Evolutionary conservation across 1,140 invertebrate genomes (phyloP), one percentile per base, ranked within the genome.

Genomic region (Hylaeus volcanicus): DNA sequence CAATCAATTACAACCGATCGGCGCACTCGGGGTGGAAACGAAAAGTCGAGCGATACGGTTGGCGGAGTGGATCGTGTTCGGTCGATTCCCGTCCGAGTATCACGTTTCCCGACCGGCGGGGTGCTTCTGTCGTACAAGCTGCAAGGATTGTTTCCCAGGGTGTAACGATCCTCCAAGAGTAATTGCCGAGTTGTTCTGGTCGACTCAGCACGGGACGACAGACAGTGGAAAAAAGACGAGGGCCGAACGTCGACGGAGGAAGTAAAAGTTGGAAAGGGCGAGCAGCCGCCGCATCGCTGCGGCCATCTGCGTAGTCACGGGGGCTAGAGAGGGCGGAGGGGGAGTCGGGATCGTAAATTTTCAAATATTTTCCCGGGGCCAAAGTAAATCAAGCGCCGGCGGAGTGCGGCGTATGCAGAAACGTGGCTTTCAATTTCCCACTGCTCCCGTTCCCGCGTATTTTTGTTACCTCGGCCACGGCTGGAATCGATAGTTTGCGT

Each of bases 161-260:
- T 87, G 88, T 88, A 91, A 88, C 88, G 87, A 89, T 91, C 89
- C 88, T 85, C 74, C 53, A 85, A 88, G 90, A 91, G 88, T 91
- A 92, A 92, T 92, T 91, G 90, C 89, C 69, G 88, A 88, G 87
- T 89, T 87, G 89, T 90, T 89, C 90, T 83, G 88, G 89, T 88
- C 83, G 89, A 92, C 86, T 92, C 90, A 92, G 91, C 89, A 86
- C 74, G 81, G 79, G 72, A 78, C 84, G 79, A 71, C 81, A 74
- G 81, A 79, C 80, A 75, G 64, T 64, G 79, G 65, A 74, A 82
- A 76, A 81, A 74, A 69, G 61, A 14, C 43, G 43, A 53, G 12
- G 37, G 60, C 6, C 2, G 45, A 48, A 5, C 45, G 45, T 48
- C 45, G 45, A 48, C 5, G 45, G 45, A 6, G 45, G 45, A 48